Conservation (phyloP, 2,797 vertebrate genomes). For the Mallotus villosus region DNA sequence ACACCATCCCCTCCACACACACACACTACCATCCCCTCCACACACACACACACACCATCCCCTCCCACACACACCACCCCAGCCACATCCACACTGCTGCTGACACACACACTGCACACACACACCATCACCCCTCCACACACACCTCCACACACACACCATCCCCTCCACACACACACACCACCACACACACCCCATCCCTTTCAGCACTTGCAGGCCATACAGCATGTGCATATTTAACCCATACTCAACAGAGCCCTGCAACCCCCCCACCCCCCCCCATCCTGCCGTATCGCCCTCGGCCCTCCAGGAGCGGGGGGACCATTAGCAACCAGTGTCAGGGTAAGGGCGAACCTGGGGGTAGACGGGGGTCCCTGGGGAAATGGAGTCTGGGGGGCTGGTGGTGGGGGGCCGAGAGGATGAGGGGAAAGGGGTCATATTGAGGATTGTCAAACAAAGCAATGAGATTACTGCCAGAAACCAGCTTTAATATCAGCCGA, state of each 20-base stretch:
- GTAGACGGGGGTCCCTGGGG: slow-evolving; percentile 58
- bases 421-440: slow-evolving; percentile 75
- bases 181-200: neutral
- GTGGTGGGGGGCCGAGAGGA: slow-evolving; percentile 65
- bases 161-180: neutral
- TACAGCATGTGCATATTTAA: slow-evolving; percentile 77
- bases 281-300: slow-evolving; percentile 63
- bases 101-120: neutral
- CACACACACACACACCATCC: no score
- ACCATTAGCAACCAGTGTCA: slow-evolving; percentile 91
- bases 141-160: neutral
- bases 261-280: slow-evolving; percentile 36
- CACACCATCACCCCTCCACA: neutral
- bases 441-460: slow-evolving; percentile 87
- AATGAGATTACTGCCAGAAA: slow-evolving; percentile 83
- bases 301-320: slow-evolving; percentile 72
- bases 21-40: no score
- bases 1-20: no score
- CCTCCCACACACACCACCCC: neutral
- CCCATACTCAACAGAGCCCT: slow-evolving; percentile 68
- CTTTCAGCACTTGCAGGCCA: slow-evolving; percentile 38
- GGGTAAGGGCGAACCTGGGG: slow-evolving; percentile 70
- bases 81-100: neutral
- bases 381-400: slow-evolving; percentile 44
- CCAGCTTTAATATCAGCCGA: slow-evolving; percentile 81